Evolutionary conservation across 2,888 invertebrate species (phyloP), one percentile per base, ranked within the genome.

Genomic region (Napeogenes sylphis): DNA sequence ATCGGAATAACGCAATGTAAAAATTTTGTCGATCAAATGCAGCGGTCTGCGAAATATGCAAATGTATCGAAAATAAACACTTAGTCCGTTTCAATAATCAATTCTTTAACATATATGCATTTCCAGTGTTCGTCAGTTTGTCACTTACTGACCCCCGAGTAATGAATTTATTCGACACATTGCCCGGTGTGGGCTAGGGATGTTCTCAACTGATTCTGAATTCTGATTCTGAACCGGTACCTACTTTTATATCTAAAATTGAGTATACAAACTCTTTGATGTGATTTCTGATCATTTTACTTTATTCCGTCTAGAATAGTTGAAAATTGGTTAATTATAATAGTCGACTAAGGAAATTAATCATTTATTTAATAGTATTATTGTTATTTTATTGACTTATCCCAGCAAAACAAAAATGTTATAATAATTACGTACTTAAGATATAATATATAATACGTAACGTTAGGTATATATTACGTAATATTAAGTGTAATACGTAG

Each of bases 121-220:
- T 81, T 82, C 75, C 82, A 69, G 71, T 84, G 83, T 84, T 82
- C 78, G 78, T 80, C 78, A 74, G 69, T 66, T 69, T 78, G 79
- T 80, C 78, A 75, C 71, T 70, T 71, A 72, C 70, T 63, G 69
- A 68, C 70, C 67, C 67, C 67, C 61, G 65, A 67, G 62, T 78
- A 83, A 81, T 83, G 78, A 81, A 84, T 83, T 79, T 81, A 82
- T 82, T 78, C 78, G 72, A 42, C 10, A 12, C 10, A 42, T 42
- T 10, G 42, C 3, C 3, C 10, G 10, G 42, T 3, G 8, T 10
- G 42, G 42, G 10, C 8, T 42, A 42, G 42, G 42, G 42, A 42
- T 42, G 42, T 42, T n/a, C 14, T 51, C 12, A 51, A 30, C 12
- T 10, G 30, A 12, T 47, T 47, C 21, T n/a, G n/a, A 47, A 47